Conservation (phyloP, 2,113 vertebrate species). For the Peromyscus californicus region DNA sequence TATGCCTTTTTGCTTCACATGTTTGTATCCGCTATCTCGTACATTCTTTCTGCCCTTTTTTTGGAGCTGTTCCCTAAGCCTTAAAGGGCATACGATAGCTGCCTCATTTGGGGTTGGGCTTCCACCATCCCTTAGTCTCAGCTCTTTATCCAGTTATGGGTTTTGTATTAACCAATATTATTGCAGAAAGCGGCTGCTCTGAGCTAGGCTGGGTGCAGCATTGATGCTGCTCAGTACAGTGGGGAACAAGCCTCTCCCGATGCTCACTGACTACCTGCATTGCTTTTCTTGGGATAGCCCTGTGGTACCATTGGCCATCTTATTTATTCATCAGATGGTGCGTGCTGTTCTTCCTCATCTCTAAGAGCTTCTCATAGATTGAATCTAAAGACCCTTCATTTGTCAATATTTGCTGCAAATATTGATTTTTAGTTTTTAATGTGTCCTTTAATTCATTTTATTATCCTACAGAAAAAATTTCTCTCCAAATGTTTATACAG, state of each 20-base stretch:
- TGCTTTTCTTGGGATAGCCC: not conserved
- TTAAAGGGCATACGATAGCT: not conserved
- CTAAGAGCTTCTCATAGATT: not conserved
- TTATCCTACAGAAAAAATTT: not conserved
- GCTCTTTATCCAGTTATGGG: not conserved
- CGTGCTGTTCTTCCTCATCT: not conserved
- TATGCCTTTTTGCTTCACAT: not conserved
- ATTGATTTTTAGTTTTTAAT: not conserved
- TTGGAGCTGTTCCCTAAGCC: not conserved
- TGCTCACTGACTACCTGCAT: not conserved
- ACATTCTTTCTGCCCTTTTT: not conserved
- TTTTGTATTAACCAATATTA: too few relatives aligned
- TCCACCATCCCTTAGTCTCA: not conserved
- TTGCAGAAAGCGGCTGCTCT: not conserved
- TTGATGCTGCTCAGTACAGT: not conserved
- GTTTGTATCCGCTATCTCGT: too few relatives aligned
- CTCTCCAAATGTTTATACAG: constrained; percentile 12
- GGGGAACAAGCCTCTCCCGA: not conserved
- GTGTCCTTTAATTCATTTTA: constrained; percentile 14
- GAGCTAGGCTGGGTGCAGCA: not conserved
- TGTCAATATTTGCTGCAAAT: not conserved
- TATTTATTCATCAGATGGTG: not conserved
- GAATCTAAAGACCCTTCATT: not conserved
- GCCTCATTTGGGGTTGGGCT: too few relatives aligned
- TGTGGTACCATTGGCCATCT: not conserved